These are phyloP conservation scores for Archocentrus centrarchus DNA, from an alignment of 2,113 vertebrate species.

Conservation along the genomic window DNA sequence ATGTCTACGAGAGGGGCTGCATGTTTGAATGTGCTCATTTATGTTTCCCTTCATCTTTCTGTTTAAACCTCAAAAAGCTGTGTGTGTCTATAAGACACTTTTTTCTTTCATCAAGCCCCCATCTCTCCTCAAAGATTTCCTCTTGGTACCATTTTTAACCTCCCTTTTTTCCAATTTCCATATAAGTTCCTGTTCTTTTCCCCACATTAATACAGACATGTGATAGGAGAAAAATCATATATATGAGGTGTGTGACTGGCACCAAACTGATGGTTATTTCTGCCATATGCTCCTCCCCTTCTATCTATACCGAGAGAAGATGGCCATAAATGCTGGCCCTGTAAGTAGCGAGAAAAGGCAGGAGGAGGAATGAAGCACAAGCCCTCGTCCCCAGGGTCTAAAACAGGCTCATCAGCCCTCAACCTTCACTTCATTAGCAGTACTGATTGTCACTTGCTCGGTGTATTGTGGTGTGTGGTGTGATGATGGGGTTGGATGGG, in stretches of 20 bases:
- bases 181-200: background rate
- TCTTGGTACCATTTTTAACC: conserved; percentile 15
- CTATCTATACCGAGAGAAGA: conserved; percentile 62
- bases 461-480: conserved; percentile 41
- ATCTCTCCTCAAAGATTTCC: conserved; percentile 13
- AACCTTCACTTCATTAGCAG: conserved; percentile 75
- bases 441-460: conserved; percentile 59
- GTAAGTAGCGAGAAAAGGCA: conserved; percentile 42
- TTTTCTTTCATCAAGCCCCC: conserved; percentile 8
- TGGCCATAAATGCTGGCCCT: conserved; percentile 53
- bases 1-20: background rate
- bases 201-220: background rate
- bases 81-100: background rate
- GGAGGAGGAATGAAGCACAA: conserved; percentile 24
- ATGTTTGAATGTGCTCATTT: conserved; percentile 12
- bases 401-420: conserved; percentile 68
- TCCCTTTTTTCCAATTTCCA: conserved; percentile 20
- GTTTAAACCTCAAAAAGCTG: conserved; percentile 11
- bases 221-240: conserved; percentile 27
- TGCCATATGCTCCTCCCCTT: conserved; percentile 71
- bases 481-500: conserved; percentile 16
- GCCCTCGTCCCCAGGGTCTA: conserved; percentile 55
- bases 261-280: conserved; percentile 69
- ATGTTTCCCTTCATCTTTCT: conserved; percentile 15
- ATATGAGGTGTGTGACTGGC: conserved; percentile 63